A percentile compares a stretch with the other conserved stretches of the same genome.
Evolutionary conservation across 2,113 vertebrate species (phyloP).

Genomic region (Hyperoodon ampullatus): DNA sequence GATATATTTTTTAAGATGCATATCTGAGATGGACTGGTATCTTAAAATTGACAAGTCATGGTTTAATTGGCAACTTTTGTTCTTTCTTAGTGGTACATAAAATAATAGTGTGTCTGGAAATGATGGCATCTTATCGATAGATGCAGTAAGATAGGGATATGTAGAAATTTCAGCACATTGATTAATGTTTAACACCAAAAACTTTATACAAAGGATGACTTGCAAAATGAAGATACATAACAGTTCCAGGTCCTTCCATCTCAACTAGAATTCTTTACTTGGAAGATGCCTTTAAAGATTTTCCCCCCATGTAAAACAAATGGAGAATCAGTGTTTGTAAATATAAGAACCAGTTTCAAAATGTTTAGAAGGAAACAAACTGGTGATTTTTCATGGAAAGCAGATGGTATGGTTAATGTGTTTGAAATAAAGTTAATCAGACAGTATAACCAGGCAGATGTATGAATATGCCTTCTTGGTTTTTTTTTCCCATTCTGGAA

Average conservation of each 20-base stretch:
- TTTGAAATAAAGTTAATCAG: slow-evolving; percentile 32
- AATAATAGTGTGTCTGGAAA: slow-evolving; percentile 1
- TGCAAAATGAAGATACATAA: background rate
- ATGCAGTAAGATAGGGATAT: background rate
- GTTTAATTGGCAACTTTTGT: slow-evolving; percentile 24
- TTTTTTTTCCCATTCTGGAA: background rate
- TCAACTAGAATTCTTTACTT: slow-evolving; percentile 25
- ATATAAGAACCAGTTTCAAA: background rate
- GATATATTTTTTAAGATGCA: slow-evolving; percentile 9
- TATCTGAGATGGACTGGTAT: background rate
- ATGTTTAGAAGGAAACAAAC: slow-evolving; percentile 25
- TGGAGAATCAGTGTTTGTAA: slow-evolving; percentile 23
- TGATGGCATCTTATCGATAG: background rate
- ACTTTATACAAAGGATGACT: background rate
- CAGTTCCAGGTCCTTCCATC: slow-evolving; percentile 19
- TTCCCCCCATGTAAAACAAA: background rate
- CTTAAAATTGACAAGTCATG: slow-evolving; percentile 14
- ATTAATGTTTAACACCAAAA: slow-evolving; percentile 31
- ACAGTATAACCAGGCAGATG: background rate
- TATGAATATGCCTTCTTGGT: background rate
- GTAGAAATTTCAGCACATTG: background rate
- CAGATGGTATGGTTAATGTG: background rate
- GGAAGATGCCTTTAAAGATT: background rate
- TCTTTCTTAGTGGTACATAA: background rate
- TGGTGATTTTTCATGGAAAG: slow-evolving; percentile 15